phyloP scores from a whole-genome alignment of 2,113 vertebrate genomes.

The Anarrhichthys ocellatus region DNA sequence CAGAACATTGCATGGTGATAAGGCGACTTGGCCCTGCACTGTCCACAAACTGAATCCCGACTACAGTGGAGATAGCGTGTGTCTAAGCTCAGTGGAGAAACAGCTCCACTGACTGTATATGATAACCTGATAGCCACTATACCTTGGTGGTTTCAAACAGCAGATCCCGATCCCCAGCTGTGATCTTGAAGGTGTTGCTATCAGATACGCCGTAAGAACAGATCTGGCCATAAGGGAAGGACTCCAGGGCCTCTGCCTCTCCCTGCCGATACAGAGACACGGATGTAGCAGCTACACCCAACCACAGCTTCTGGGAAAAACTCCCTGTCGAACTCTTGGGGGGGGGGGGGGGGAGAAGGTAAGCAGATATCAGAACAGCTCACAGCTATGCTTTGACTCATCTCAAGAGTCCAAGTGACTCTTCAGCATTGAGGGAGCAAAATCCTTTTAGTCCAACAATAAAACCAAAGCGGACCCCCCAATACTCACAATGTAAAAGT shows the following conservation, averaged over 20 bases:
- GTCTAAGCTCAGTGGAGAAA: constrained; percentile 4
- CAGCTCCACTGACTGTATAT: not conserved
- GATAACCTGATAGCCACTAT: not conserved
- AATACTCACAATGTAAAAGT: constrained; percentile 90
- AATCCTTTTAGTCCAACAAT: not conserved
- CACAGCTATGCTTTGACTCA: not conserved
- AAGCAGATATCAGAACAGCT: constrained; percentile 32
- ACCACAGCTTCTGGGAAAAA: constrained; percentile 89
- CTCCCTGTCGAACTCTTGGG: constrained; percentile 86
- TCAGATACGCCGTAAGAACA: constrained; percentile 90
- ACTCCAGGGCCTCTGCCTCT: constrained; percentile 90
- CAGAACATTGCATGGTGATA: constrained; percentile 57
- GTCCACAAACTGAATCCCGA: constrained; percentile 10
- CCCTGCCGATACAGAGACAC: constrained; percentile 91
- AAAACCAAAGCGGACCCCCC: not conserved
- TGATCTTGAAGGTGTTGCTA: constrained; percentile 90
- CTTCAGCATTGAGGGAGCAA: not conserved
- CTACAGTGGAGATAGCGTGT: not conserved
- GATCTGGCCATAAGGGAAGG: constrained; percentile 90
- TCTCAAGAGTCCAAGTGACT: not conserved
- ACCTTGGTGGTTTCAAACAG: constrained; percentile 93
- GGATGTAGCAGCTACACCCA: constrained; percentile 89
- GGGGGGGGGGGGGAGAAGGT: constrained; percentile 27
- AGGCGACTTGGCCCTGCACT: constrained; percentile 35
- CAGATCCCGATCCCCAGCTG: constrained; percentile 88